Percentiles rank a stretch among this genome's conserved stretches.
phyloP scores from a whole-genome alignment of 2,888 invertebrate species.

The Cryptus armator region DNA sequence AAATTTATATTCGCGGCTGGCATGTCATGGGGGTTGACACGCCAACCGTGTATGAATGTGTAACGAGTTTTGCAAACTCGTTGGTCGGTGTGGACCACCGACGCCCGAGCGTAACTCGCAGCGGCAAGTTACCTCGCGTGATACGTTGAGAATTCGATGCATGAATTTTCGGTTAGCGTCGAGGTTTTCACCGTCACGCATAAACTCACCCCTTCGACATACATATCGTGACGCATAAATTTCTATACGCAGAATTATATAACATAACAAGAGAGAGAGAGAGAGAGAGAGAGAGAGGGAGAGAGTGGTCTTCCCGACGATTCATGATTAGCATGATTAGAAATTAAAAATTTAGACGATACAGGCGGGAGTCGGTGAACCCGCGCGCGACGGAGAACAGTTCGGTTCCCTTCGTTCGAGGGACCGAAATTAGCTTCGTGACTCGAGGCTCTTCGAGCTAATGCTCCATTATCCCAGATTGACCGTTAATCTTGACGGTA shows the following conservation, averaged over 20 bases:
- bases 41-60: conserved; percentile 36
- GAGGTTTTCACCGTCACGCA: neutral
- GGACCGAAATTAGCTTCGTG: conserved; percentile 55
- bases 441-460: conserved; percentile 46
- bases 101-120: conserved; percentile 5
- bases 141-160: conserved; percentile 48
- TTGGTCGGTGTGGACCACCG: conserved; percentile 8
- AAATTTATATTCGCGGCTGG: conserved; percentile 35
- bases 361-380: conserved; percentile 14
- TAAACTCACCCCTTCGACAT: neutral
- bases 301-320: neutral
- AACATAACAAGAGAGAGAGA: too few species aligned
- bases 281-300: neutral
- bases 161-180: conserved; percentile 44
- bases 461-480: conserved; percentile 60
- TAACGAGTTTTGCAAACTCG: conserved; percentile 58
- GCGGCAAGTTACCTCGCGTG: conserved; percentile 36
- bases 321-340: conserved; percentile 31
- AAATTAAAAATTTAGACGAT: conserved; percentile 55
- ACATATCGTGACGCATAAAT: conserved; percentile 22
- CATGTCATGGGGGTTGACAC: conserved; percentile 22
- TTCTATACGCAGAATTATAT: neutral
- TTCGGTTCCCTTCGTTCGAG: neutral
- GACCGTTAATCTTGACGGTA: conserved; percentile 49
- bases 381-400: neutral